Percentiles rank a stretch among this genome's conserved stretches.
These are phyloP conservation scores for Heliangelus exortis DNA, from an alignment of 2,797 vertebrate genomes.

Conservation along the genomic window DNA sequence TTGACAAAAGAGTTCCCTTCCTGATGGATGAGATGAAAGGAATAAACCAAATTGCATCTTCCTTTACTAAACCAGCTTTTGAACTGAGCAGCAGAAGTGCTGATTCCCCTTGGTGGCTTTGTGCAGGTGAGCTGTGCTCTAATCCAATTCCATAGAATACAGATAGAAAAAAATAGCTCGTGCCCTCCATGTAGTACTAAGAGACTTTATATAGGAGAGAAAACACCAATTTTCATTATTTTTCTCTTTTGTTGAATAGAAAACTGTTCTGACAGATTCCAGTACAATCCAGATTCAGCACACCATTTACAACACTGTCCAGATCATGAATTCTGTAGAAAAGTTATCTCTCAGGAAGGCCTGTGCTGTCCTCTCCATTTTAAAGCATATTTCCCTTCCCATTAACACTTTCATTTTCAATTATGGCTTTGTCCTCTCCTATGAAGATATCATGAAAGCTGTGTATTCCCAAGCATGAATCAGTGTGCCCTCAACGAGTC, in stretches of 20 bases:
- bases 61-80: neutral
- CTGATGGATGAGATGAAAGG: neutral
- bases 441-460: neutral
- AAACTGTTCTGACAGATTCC: neutral
- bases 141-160: neutral
- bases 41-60: neutral
- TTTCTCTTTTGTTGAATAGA: neutral
- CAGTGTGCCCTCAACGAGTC: neutral
- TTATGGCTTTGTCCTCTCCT: neutral
- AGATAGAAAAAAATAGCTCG: neutral
- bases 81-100: neutral
- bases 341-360: neutral
- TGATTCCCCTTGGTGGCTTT: neutral
- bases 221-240: neutral
- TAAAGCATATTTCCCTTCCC: neutral
- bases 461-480: neutral
- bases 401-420: neutral
- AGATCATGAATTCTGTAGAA: neutral
- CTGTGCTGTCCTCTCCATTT: neutral
- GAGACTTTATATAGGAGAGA: neutral
- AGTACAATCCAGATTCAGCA: neutral
- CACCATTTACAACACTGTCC: neutral
- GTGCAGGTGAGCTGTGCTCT: neutral
- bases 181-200: neutral
- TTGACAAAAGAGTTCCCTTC: neutral